These are phyloP conservation scores for Tetragonisca angustula DNA, from an alignment of 2,888 invertebrate genomes.

Conservation along the genomic window DNA sequence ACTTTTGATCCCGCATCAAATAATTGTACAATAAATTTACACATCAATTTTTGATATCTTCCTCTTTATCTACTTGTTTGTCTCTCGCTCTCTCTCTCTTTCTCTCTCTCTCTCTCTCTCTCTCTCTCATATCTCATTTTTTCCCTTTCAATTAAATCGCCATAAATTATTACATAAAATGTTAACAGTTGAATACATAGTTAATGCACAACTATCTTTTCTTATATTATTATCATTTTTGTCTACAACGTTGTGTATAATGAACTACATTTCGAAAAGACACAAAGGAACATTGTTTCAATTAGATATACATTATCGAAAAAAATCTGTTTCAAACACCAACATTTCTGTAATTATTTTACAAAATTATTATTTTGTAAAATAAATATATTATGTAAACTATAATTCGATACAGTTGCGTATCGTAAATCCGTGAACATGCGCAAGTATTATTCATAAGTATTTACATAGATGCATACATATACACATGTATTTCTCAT, in stretches of 20 bases:
- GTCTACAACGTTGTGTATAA: not conserved
- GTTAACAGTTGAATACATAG: not conserved
- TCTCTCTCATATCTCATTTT: not conserved
- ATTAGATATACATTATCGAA: not conserved
- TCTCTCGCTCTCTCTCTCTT: not conserved
- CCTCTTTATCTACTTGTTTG: not conserved
- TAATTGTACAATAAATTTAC: conserved; percentile 22
- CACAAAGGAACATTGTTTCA: not conserved
- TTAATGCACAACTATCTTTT: not conserved
- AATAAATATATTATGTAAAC: not conserved
- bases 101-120: not conserved
- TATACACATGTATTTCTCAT: not conserved
- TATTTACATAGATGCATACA: not conserved
- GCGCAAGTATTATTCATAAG: too few relatives aligned
- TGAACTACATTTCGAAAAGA: not conserved
- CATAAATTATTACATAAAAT: not conserved
- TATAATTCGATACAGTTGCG: not conserved
- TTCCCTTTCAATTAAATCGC: not conserved
- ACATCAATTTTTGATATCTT: not conserved
- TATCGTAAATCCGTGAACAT: not conserved
- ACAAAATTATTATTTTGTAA: too few relatives aligned
- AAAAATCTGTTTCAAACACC: not conserved
- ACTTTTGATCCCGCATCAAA: conserved; percentile 54
- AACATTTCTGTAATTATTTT: not conserved
- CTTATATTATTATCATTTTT: not conserved